phyloP scores from a whole-genome alignment of 2,113 vertebrate species.

The Pitta sordida region DNA sequence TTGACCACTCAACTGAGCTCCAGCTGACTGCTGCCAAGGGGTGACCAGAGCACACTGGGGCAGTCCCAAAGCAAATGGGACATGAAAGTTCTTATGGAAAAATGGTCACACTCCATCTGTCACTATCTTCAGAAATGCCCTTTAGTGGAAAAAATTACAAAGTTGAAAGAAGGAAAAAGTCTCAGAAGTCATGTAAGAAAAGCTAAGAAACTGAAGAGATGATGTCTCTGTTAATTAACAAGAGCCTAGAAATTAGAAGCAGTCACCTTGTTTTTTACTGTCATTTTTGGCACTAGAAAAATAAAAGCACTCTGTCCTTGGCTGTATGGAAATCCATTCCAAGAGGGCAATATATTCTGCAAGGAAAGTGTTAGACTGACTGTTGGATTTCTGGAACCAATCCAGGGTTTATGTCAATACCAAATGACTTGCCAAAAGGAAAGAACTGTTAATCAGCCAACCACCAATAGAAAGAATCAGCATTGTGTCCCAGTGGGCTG shows the following conservation, averaged over 20 bases:
- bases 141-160: not conserved
- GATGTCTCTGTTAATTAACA: not conserved
- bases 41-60: not conserved
- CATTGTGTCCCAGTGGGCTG: not conserved
- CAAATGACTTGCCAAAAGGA: not conserved
- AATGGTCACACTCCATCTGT: not conserved
- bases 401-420: constrained; percentile 5
- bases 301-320: not conserved
- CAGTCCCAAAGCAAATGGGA: not conserved
- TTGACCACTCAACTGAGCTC: not conserved
- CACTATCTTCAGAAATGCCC: not conserved
- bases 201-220: not conserved
- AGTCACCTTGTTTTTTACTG: not conserved
- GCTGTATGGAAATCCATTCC: not conserved
- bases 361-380: not conserved
- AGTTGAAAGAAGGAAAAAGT: not conserved
- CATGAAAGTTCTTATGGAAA: not conserved
- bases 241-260: not conserved
- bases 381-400: not conserved
- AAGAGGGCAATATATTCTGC: not conserved
- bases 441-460: not conserved
- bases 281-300: not conserved
- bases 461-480: not conserved
- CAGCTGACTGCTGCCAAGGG: not conserved
- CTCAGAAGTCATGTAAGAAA: not conserved